These are phyloP conservation scores for Margarornis squamiger DNA, from an alignment of 2,797 vertebrate species.

Conservation along the genomic window DNA sequence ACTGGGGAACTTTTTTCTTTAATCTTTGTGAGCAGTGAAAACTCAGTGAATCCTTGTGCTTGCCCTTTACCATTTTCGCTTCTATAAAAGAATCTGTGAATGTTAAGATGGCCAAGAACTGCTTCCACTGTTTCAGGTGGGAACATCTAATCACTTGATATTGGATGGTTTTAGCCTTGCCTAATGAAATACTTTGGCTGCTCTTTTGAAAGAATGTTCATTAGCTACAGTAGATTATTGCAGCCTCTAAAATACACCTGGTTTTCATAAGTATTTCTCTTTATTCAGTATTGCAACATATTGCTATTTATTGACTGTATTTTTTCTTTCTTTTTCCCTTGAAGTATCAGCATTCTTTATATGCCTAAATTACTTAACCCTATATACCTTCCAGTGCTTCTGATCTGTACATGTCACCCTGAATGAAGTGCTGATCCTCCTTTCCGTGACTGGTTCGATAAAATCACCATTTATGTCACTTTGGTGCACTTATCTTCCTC, in stretches of 20 bases:
- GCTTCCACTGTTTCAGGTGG: neutral
- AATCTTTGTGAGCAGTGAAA: slow-evolving; percentile 9
- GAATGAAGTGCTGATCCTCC: neutral
- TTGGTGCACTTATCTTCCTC: neutral
- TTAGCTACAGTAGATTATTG: slow-evolving; percentile 15
- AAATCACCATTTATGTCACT: neutral
- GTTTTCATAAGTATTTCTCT: neutral
- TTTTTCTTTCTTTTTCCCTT: neutral
- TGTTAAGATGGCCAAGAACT: neutral
- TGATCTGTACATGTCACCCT: neutral
- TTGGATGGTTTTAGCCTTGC: neutral
- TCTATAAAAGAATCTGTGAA: neutral
- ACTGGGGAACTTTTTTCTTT: neutral
- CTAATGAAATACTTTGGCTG: neutral
- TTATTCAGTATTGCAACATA: neutral
- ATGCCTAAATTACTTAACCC: slow-evolving; percentile 12
- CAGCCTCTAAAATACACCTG: neutral
- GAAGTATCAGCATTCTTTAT: slow-evolving; percentile 19
- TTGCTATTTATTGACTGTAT: neutral
- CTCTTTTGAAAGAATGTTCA: slow-evolving; percentile 10
- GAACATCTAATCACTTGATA: neutral
- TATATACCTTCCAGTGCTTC: neutral
- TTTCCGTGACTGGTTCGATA: neutral
- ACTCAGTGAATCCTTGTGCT: neutral
- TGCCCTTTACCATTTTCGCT: neutral